Base-by-base conservation (phyloP, 1,140 invertebrate genomes). In the Diabrotica virgifera region DNA sequence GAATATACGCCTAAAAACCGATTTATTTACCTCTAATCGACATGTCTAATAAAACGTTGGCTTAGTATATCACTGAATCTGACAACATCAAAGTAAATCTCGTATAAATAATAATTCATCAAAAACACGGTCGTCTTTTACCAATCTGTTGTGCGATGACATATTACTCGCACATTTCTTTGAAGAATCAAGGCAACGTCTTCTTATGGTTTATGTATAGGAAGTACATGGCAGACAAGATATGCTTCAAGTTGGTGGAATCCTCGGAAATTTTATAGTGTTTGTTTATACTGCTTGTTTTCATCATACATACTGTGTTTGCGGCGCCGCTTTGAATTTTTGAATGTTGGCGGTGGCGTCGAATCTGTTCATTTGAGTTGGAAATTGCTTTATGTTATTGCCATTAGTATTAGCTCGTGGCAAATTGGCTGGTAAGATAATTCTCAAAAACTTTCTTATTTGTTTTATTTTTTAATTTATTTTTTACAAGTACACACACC, bases 161-260 rank as follows among this genome's bases (percentile, higher is more conserved):
- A 46, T 46, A 46, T 46, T 46, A 46, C 40, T 46, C 40, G 40
- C 40, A 46, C 40, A 46, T 46, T 46, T 46, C 40, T 46, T 46
- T 46, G 40, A 46, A 46, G 40, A 8, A 46, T n/a, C n/a, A 46
- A 46, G 40, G n/a, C 40, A 10, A n/a, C 40, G 40, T 46, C n/a
- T 46, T 46, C 40, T 46, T 46, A 46, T 46, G 40, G 40, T 46
- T 46, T 46, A 46, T 46, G 40, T 46, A 46, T 46, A 8, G 40
- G 40, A 46, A 46, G 40, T 46, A 46, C 40, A 46, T 46, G 40
- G 40, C 40, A 46, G 40, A 46, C 40, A n/a, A 46, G 40, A 46
- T 46, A 46, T 46, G 40, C 40, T 46, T n/a, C 8, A n/a, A n/a
- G 40, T 46, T 46, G 40, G 40, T 46, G n/a, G n/a, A 46, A 46